Percentiles rank a stretch among this genome's conserved stretches.
Conservation (phyloP, 2,888 invertebrate species). For the Itoplectis maculator region DNA sequence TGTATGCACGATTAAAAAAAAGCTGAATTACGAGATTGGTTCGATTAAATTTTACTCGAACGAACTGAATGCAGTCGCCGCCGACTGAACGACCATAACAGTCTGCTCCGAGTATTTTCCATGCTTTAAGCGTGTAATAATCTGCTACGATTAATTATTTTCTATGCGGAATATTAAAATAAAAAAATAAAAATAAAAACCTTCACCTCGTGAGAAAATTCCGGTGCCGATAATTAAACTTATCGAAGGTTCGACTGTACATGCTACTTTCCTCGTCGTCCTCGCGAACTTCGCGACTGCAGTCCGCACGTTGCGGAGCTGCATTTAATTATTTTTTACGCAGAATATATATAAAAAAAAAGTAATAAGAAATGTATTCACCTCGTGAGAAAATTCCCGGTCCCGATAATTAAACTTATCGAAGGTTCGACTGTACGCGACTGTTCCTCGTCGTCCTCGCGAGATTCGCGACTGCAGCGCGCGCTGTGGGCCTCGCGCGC, state of each 20-base stretch:
- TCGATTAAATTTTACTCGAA: too few relatives aligned
- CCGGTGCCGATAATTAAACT: neutral
- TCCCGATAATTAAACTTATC: slow-evolving; percentile 13
- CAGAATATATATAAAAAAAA: too few relatives aligned
- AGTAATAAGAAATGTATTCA: neutral
- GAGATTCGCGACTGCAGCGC: slow-evolving; percentile 12
- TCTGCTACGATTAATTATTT: too few relatives aligned
- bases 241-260: slow-evolving; percentile 6
- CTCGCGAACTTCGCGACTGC: slow-evolving; percentile 31
- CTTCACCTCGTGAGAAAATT: neutral
- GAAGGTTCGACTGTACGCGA: neutral
- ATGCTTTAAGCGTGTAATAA: too few relatives aligned
- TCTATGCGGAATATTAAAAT: too few relatives aligned
- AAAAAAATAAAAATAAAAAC: too few relatives aligned
- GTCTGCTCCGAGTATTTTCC: too few relatives aligned
- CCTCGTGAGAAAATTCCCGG: neutral
- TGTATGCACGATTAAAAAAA: too few relatives aligned
- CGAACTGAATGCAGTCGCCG: too few relatives aligned
- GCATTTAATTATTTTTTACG: too few relatives aligned
- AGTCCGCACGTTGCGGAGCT: neutral
- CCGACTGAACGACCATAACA: too few relatives aligned
- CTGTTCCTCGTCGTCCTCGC: slow-evolving; percentile 32
- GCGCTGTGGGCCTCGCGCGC: neutral
- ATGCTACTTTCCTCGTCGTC: slow-evolving; percentile 17
- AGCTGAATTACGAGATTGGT: too few relatives aligned